Percentiles rank a stretch among this genome's conserved stretches.
Evolutionary conservation across 1,140 invertebrate genomes (phyloP).

Genomic region (Papilio machaon): DNA sequence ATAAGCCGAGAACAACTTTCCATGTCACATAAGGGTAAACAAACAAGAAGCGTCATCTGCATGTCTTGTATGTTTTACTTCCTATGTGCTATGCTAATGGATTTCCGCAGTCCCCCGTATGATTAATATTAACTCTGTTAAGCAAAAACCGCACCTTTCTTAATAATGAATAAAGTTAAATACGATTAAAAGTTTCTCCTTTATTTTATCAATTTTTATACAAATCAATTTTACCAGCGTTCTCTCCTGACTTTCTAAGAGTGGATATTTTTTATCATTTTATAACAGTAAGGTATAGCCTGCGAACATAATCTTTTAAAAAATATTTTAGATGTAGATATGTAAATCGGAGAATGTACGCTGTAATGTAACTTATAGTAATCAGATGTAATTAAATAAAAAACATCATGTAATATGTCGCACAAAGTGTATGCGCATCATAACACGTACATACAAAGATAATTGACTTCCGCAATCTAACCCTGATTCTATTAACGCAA

Average conservation of each 20-base stretch:
- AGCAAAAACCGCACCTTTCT: not conserved
- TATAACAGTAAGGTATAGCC: too few species aligned
- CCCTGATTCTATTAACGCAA: conserved; percentile 19
- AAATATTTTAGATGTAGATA: too few species aligned
- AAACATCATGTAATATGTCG: not conserved
- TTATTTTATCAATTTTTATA: too few species aligned
- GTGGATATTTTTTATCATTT: too few species aligned
- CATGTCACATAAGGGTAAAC: not conserved
- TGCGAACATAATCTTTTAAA: too few species aligned
- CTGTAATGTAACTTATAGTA: not conserved
- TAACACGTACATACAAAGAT: not conserved
- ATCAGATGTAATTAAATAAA: not conserved
- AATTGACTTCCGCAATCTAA: conserved; percentile 20
- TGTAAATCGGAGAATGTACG: not conserved
- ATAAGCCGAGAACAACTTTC: not conserved
- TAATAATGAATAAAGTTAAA: not conserved
- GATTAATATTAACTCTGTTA: conserved; percentile 15
- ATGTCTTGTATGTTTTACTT: not conserved
- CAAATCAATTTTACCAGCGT: too few species aligned
- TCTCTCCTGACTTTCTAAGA: too few species aligned
- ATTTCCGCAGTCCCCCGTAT: not conserved
- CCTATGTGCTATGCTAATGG: conserved; percentile 13
- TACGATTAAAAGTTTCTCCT: too few species aligned
- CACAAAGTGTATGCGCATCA: not conserved
- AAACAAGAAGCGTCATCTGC: not conserved